Percentiles rank a stretch among this genome's conserved stretches.
These are phyloP conservation scores for Cephalopterus ornatus DNA, from an alignment of 2,113 vertebrate genomes.

Conservation along the genomic window DNA sequence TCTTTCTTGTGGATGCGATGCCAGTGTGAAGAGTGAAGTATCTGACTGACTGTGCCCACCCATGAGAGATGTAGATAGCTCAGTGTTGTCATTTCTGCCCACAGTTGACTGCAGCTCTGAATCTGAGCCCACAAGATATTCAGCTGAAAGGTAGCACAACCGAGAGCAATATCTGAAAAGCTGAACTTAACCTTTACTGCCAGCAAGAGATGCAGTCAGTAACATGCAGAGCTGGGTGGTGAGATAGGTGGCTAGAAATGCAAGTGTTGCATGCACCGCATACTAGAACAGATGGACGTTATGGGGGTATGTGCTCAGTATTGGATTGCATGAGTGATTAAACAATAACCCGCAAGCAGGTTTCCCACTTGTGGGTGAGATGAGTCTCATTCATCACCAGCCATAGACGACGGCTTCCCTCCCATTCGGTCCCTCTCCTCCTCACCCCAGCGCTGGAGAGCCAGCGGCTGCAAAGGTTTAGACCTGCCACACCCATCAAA, in stretches of 20 bases:
- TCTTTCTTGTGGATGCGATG: background rate
- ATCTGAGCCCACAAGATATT: background rate
- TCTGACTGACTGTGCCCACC: constrained; percentile 15
- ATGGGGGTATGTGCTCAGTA: constrained; percentile 60
- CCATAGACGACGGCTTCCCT: background rate
- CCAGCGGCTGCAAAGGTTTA: constrained; percentile 69
- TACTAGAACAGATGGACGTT: constrained; percentile 61
- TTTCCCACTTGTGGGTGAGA: constrained; percentile 71
- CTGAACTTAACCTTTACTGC: background rate
- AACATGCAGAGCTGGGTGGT: background rate
- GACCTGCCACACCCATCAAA: constrained; percentile 81
- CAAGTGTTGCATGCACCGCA: constrained; percentile 35
- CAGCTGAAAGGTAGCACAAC: background rate
- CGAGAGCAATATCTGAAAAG: background rate
- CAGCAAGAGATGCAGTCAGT: background rate
- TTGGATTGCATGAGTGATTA: constrained; percentile 65
- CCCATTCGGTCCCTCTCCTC: constrained; percentile 5
- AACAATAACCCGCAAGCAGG: constrained; percentile 62
- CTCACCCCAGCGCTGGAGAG: background rate
- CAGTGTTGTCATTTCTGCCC: constrained; percentile 35
- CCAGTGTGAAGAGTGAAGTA: background rate
- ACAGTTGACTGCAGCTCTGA: constrained; percentile 1
- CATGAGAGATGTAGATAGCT: constrained; percentile 10
- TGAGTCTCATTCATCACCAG: constrained; percentile 50
- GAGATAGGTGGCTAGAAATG: constrained; percentile 6